Evolutionary conservation across 2,797 vertebrate genomes (phyloP), one percentile per base, ranked within the genome.

Genomic region (Hypotaenidia okinawae): DNA sequence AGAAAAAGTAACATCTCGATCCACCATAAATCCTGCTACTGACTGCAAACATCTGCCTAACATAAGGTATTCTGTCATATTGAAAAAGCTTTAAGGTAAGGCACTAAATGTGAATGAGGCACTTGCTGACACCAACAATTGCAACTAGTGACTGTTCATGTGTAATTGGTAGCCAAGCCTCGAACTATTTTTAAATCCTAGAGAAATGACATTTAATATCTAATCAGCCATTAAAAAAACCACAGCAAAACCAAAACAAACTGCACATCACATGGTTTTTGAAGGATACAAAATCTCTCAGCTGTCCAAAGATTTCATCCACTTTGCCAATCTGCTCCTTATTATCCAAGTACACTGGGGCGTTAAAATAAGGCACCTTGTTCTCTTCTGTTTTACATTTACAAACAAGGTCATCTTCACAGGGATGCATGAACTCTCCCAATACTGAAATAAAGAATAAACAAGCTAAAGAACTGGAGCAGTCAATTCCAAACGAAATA

Each of bases 281-380:
- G 93, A 99, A 99, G 98, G 99, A 99, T 99, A 99, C 99, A 98
- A 99, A 99, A 92, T 99, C 99, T 81, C 99, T 98, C 47, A 99
- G 98, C 93, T 99, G 99, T 25, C 99, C 99, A 6, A 99, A 99
- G 96, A 99, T 99, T 97, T 99, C 99, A 89, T 99, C 99, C 95
- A 99, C 99, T 97, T 99, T 99, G 32, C 99, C 99, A 27, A 99
- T 99, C 95, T 99, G 99, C 83, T 99, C 99, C 97, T 99, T 99
- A 97, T 99, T 99, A 95, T 99, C 99, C 98, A 99, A 96, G 91
- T 99, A 99, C 47, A 99, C 99, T 0, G 99, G 99, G 18, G 99
- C 99, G 4, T 99, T 99, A 97, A 99, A 99, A 96, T 99, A 99
- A 68, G 99, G 99, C 84, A 99, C 99, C 93, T 99, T 99, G 97